Base-by-base conservation (phyloP, 2,113 vertebrate genomes). In the Gobio gobio region DNA sequence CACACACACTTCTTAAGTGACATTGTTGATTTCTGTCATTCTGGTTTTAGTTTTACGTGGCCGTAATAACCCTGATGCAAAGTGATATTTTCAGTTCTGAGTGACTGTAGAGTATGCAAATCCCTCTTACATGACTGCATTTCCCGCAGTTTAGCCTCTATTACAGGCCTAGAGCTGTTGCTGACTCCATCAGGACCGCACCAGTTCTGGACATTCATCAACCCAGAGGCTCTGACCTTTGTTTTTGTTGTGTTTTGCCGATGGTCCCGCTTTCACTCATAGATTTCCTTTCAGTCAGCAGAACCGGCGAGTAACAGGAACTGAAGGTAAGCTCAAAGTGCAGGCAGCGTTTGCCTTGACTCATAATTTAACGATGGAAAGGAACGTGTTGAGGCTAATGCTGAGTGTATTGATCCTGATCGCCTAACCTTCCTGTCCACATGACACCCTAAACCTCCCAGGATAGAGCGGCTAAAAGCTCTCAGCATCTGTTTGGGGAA, bases 381-480 rank as follows among this genome's bases (percentile, higher is more conserved):
- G 7, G 56, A 74, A 22, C 40, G 85, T 87, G 84, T 29, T 29
- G 18, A 58, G 51, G 45, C 82, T 91, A 87, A 90, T 87, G 89
- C 84, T 82, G 20, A 59, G 81, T 26, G 24, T 77, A 90, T 89
- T 82, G 88, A 92, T 90, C 85, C 56, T 54, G 81, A 84, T 86
- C 86, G 73, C 80, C 82, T 83, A 26, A 56, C 75, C 86, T 88
- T 91, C 86, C 88, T 87, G 88, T 87, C 68, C 85, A 81, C 73
- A 79, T 87, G 89, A 89, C 73, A 89, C 76, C 81, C 45, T 82
- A 89, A 40, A 78, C 87, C 83, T 90, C 87, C 86, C 86, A 79
- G 56, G 86, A 86, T 87, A 61, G 68, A 63, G 90, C 87, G 72
- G 84, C 87, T 86, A 86, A 87, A 77, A 89, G 90, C 88, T 82